These are phyloP conservation scores for Muscina levida DNA, from an alignment of 2,888 invertebrate genomes.

Conservation along the genomic window DNA sequence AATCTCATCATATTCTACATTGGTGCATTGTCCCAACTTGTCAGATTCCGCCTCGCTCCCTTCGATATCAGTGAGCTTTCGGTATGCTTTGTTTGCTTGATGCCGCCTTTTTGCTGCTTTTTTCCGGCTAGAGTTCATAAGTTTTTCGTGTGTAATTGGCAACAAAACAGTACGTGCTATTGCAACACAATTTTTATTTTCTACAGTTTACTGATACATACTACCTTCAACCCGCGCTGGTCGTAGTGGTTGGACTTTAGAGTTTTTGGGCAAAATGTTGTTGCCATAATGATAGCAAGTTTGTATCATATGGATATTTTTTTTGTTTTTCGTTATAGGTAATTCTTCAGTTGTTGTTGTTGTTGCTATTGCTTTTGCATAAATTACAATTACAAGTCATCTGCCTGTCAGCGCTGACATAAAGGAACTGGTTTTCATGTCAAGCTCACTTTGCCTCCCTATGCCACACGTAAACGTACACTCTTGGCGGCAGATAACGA, in stretches of 20 bases:
- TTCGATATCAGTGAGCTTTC: not conserved
- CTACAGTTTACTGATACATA: constrained; percentile 3
- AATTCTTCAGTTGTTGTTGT: not conserved
- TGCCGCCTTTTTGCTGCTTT: constrained; percentile 48
- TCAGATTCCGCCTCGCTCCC: too few species aligned
- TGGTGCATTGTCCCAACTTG: too few species aligned
- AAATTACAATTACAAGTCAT: constrained; percentile 63
- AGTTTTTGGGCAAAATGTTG: constrained; percentile 42
- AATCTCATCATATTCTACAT: too few species aligned
- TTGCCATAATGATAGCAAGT: constrained; percentile 53
- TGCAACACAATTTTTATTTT: constrained; percentile 59
- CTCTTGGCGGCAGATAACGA: not conserved
- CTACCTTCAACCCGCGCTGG: not conserved
- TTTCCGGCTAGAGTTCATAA: constrained; percentile 36
- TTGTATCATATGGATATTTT: constrained; percentile 21
- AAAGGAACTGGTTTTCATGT: constrained; percentile 58
- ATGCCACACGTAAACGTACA: constrained; percentile 11
- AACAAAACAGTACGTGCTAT: constrained; percentile 52
- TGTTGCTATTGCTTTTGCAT: constrained; percentile 55
- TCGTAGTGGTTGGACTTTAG: not conserved
- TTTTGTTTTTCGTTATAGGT: constrained; percentile 25
- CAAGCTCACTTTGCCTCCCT: constrained; percentile 1
- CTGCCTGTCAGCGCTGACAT: constrained; percentile 63
- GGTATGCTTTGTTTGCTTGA: not conserved
- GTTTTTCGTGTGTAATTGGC: constrained; percentile 52